phyloP scores from a whole-genome alignment of 2,113 vertebrate species.

The Stercorarius parasiticus region DNA sequence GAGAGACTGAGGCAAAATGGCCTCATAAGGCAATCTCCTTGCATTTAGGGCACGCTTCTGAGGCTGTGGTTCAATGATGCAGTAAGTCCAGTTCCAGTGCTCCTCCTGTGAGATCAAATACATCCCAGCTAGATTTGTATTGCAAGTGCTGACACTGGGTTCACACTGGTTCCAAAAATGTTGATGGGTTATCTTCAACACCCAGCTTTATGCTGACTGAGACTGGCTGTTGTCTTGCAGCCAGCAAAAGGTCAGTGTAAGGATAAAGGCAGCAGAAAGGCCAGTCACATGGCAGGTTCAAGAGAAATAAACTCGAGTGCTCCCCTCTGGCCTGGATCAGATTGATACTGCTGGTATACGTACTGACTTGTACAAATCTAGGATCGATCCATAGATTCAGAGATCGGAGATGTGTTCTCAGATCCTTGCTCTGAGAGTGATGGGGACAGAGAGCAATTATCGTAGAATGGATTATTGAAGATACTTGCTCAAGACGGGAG shows the following conservation, averaged over 20 bases:
- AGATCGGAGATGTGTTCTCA: not conserved
- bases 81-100: not conserved
- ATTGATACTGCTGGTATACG: not conserved
- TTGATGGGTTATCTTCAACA: not conserved
- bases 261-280: not conserved
- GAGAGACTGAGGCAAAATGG: not conserved
- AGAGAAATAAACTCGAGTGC: not conserved
- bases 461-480: not conserved
- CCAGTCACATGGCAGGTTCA: not conserved
- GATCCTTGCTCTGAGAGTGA: not conserved
- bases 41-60: not conserved
- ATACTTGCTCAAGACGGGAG: not conserved
- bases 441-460: not conserved
- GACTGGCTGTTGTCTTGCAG: not conserved
- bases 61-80: not conserved
- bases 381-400: not conserved
- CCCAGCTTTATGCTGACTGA: not conserved
- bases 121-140: not conserved
- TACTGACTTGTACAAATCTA: not conserved
- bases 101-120: not conserved
- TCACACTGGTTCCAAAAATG: not conserved
- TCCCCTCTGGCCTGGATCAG: not conserved
- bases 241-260: not conserved
- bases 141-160: not conserved
- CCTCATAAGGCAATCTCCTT: slow-evolving; percentile 33